Base-by-base conservation (phyloP, 2,888 invertebrate species). In the Rhorus exstirpatorius region DNA sequence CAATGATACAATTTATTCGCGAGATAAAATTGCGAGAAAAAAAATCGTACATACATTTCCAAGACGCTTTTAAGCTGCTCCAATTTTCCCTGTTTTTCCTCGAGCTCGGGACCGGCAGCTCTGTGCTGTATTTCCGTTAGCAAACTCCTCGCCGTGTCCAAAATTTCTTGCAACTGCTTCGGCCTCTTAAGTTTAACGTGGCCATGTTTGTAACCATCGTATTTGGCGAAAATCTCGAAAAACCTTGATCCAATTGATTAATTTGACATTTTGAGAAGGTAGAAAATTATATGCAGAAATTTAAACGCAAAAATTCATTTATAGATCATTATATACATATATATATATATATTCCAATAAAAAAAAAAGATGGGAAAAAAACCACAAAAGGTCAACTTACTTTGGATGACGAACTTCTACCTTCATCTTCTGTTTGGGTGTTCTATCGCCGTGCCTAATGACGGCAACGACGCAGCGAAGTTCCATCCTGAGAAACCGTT, bases 401-500 rank as follows among this genome's bases (percentile, higher is more conserved):
- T 98, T 98, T 1, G 97, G 97, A 95, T 99, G 98, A 68, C 98
- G 95, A 12, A 99, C 99, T 95, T 99, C 99, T 86, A 99, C 99
- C 93, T 99, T 99, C 99, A 99, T 99, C 94, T 99, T 99, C 94
- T 99, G 99, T 93, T 99, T 99, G 0, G 99, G 99, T 12, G 99
- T 99, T 86, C 99, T 94, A 93, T 99, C 99, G 0, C 99, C 99
- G 91, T 99, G 99, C 79, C 99, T 94, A 82, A 99, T 99, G 4
- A 99, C 98, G 24, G 98, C 99, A 49, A 99, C 98, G 1, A 99
- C 99, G 93, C 99, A 99, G 35, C 99, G 94, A 78, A 97, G 92
- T 91, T 96, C 96, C 96, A 97, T 97, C 95, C 95, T 95, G 63
- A 31, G 79, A 83, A 74, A 55, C 61, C 65, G 61, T 55, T 55